Evolutionary conservation across 1,140 invertebrate species (phyloP), one percentile per base, ranked within the genome.

Genomic region (Danaus plexippus): DNA sequence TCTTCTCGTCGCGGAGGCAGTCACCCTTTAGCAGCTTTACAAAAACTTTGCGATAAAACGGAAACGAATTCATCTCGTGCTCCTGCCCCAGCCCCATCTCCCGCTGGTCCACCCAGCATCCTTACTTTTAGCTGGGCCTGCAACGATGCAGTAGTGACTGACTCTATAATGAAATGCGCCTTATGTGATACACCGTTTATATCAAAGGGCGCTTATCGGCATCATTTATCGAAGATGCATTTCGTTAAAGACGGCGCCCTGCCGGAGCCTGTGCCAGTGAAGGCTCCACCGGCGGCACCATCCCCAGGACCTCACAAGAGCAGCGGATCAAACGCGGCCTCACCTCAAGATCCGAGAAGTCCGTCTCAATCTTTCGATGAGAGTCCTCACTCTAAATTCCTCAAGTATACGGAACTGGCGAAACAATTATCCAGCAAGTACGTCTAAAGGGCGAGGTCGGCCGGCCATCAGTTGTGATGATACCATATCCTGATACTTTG

Each of bases 361-460:
- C 85, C 85, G 18, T 89, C 89, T 59, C 88, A 90, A 52, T 90
- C 90, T 22, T 93, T 95, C 69, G 95, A 97, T 69, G 96, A 98
- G 83, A 97, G 94, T 80, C 95, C 96, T 11, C 96, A 97, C 88
- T 97, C 96, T 62, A 98, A 98, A 89, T 97, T 97, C 90, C 92
- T 97, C 64, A 98, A 98, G 89, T 98, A 98, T 89, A 96, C 96
- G 73, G 96, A 98, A 89, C 91, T 98, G 77, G 96, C 96, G 64
- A 98, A 97, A 88, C 96, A 98, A 88, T 89, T 98, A 79, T 97
- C 96, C 79, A 97, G 95, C 88, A 97, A 97, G 90, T 97, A 97
- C 89, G 94, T 94, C 91, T 95, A 84, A 52, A 61, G 53, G 47
- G 59, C 58, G 53, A 72, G 73, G 71, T 65, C 68, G 61, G 57